Evolutionary conservation across 2,113 vertebrate species (phyloP), one percentile per base, ranked within the genome.

Genomic region (Myrmophylax atrothorax): DNA sequence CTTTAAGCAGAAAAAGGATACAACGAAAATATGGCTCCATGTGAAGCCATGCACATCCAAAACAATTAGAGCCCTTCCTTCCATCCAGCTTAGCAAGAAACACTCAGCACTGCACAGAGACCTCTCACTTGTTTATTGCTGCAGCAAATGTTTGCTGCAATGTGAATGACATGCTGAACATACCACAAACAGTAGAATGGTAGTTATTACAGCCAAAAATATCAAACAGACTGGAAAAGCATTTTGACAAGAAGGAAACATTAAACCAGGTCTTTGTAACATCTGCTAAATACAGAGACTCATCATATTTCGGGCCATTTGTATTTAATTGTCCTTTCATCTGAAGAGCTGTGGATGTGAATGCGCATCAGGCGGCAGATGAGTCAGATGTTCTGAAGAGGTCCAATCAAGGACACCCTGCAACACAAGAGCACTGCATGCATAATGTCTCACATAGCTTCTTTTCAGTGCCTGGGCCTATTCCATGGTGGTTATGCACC

Each of bases 301-400:
- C 76, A 90, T 96, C 78, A 59, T 86, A 90, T 95, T 95, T 95
- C 14, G 9, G 52, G 67, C 83, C 68, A 85, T 90, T 96, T 86
- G 63, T 94, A 94, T 94, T 95, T 96, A 96, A 97, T 93, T 88
- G 82, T 90, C 72, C 85, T 93, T 96, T 95, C 94, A 94, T 96
- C 94, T 94, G 91, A 96, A 97, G 87, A 95, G 94, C 8, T 0
- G 42, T 58, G 75, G 82, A 77, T 95, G 59, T 90, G 95, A 96
- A 95, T 93, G 90, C 22, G 5, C 90, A 75, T 83, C 91, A 96
- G 84, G 77, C 93, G 89, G 85, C 82, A 93, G 82, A 96, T 95
- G 93, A 97, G 92, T 95, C 95, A 93, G 94, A 96, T 94, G 79
- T 67, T 93, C 93, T 91, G 53, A 91, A 93, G 92, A 95, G 95